A percentile compares a stretch with the other conserved stretches of the same genome.
phyloP scores from a whole-genome alignment of 92 coral and sea anemone species.

The Hydrozoanthus gracilis region DNA sequence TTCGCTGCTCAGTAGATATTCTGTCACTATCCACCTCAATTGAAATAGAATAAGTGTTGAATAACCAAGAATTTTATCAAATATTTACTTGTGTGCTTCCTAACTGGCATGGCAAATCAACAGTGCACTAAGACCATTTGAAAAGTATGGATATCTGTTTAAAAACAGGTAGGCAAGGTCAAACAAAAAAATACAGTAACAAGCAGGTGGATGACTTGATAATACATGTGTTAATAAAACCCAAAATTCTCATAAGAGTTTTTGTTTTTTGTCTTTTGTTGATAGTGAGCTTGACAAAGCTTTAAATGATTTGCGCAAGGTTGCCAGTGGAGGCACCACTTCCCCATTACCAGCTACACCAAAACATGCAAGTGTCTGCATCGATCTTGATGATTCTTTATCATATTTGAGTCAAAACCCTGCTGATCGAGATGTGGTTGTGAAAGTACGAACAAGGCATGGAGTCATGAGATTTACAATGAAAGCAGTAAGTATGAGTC shows the following conservation, averaged over 20 bases:
- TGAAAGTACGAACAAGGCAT: conserved; percentile 84
- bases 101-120: too few relatives aligned
- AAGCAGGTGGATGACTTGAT: background rate
- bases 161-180: too few relatives aligned
- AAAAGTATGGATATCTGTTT: too few relatives aligned
- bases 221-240: background rate
- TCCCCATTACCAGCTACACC: conserved; percentile 53
- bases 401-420: conserved; percentile 52
- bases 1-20: too few relatives aligned
- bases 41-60: too few relatives aligned
- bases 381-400: conserved; percentile 59
- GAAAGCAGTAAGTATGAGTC: conserved; percentile 75
- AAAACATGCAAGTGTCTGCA: conserved; percentile 60
- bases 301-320: conserved; percentile 33
- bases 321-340: conserved; percentile 6
- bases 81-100: too few relatives aligned
- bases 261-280: background rate
- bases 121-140: too few relatives aligned
- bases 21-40: too few relatives aligned
- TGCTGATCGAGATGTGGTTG: conserved; percentile 72
- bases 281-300: conserved; percentile 30
- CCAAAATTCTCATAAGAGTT: background rate
- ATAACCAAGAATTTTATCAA: too few relatives aligned
- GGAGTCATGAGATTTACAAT: conserved; percentile 84
- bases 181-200: too few relatives aligned